A percentile compares a stretch with the other conserved stretches of the same genome.
Conservation (phyloP, 2,113 vertebrate species). For the Passer domesticus region DNA sequence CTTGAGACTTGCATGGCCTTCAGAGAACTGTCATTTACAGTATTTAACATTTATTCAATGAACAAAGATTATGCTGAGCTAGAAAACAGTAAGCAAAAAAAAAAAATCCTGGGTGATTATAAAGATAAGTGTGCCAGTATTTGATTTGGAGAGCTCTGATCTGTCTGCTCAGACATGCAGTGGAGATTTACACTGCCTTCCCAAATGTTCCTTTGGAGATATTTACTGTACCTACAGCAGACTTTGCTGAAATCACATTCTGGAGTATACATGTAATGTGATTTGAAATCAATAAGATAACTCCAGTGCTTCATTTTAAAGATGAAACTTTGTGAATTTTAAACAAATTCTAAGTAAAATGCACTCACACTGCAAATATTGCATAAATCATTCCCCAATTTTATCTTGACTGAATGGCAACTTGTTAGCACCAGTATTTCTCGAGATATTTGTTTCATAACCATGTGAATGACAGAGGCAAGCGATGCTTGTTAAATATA, state of each 20-base stretch:
- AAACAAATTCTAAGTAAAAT: slow-evolving; percentile 9
- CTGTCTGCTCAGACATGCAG: not conserved
- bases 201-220: slow-evolving; percentile 27
- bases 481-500: slow-evolving; percentile 35
- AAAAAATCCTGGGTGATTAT: slow-evolving; percentile 11
- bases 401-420: slow-evolving; percentile 1
- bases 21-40: slow-evolving; percentile 27
- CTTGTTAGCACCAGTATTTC: not conserved
- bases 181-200: slow-evolving; percentile 6
- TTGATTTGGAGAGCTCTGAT: slow-evolving; percentile 37
- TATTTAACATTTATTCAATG: slow-evolving; percentile 29
- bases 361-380: not conserved
- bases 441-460: slow-evolving; percentile 6
- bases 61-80: slow-evolving; percentile 3
- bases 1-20: slow-evolving; percentile 2
- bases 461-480: slow-evolving; percentile 31
- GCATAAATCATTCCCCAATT: not conserved
- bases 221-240: slow-evolving; percentile 22
- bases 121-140: not conserved
- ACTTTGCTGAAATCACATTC: slow-evolving; percentile 31
- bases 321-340: slow-evolving; percentile 18
- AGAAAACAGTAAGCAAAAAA: slow-evolving; percentile 31
- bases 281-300: slow-evolving; percentile 29
- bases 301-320: not conserved
- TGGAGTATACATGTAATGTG: not conserved